Evolutionary conservation across 2,888 invertebrate species (phyloP).

Genomic region (Cecidostiba fungosa): DNA sequence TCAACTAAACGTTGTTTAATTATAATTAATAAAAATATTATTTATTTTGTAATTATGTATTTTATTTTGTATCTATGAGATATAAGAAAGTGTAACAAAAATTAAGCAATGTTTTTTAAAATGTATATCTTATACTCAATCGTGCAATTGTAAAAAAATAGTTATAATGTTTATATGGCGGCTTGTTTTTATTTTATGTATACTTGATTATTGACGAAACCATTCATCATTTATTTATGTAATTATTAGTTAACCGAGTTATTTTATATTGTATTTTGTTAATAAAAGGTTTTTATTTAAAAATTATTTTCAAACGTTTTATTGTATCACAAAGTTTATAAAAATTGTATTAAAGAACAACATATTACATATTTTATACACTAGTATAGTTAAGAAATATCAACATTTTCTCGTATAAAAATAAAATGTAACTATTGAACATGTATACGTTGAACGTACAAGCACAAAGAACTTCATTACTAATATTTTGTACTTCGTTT

Average conservation of each 20-base stretch:
- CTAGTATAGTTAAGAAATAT: neutral
- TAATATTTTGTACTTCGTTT: slow-evolving; percentile 16
- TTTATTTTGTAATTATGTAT: slow-evolving; percentile 20
- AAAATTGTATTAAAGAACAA: neutral
- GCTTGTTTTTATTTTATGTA: neutral
- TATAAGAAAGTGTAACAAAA: neutral
- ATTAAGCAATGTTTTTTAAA: neutral
- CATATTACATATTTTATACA: neutral
- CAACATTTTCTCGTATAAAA: neutral
- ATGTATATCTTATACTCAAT: neutral
- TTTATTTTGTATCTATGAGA: neutral
- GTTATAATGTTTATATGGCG: neutral
- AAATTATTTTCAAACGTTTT: slow-evolving; percentile 21
- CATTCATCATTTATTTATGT: slow-evolving; percentile 19
- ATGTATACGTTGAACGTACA: neutral
- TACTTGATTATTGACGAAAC: slow-evolving; percentile 3
- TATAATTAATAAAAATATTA: neutral
- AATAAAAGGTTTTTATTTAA: slow-evolving; percentile 56
- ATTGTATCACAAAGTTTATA: slow-evolving; percentile 44
- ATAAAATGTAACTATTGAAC: slow-evolving; percentile 1
- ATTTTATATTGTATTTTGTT: slow-evolving; percentile 63
- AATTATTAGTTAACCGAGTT: slow-evolving; percentile 44
- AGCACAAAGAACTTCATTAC: neutral
- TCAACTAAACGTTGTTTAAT: neutral
- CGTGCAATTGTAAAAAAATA: neutral